Base-by-base conservation (phyloP, 2,888 invertebrate species). In the Hypomecis punctinalis region DNA sequence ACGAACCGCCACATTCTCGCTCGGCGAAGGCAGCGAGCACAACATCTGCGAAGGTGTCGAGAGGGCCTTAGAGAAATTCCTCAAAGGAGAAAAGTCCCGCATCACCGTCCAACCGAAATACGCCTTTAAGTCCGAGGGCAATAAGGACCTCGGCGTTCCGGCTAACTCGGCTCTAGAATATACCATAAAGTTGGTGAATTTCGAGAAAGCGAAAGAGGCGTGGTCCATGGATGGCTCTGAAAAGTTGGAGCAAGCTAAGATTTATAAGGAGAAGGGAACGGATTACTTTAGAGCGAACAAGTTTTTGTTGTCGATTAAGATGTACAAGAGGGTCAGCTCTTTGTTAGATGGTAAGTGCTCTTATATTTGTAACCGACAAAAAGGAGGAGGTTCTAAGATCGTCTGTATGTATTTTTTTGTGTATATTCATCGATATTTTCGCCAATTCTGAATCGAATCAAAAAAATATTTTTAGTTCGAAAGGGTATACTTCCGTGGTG, bases 181-280 rank as follows among this genome's bases (percentile, higher is more conserved):
- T 85, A 94, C 94, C 10, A 95, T 99, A 0, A 96, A 96, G 63
- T 84, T 99, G 67, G 96, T 95, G 43, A 95, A 94, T 72, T 98
- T 98, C 83, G 98, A 98, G 86, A 86, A 96, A 94, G 94, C 94
- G 0, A 96, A 96, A 74, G 97, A 97, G 72, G 86, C 76, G 0
- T 99, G 98, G 98, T 94, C 96, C 48, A 94, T 99, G 93, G 96
- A 97, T 66, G 93, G 94, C 0, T 86, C 93, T 0, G 97, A 99
- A 85, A 97, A 97, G 82, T 74, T 99, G 6, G 96, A 96, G 63
- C 97, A 97, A 80, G 95, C 97, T 0, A 95, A 96, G 83, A 90
- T 96, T 10, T 96, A 95, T 70, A 99, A 99, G 88, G 96, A 97
- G 68, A 98, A 97, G 81, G 99, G 99, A 51, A 99, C 98, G 0